phyloP scores from a whole-genome alignment of 1,140 invertebrate genomes.

The Mercenaria mercenaria region DNA sequence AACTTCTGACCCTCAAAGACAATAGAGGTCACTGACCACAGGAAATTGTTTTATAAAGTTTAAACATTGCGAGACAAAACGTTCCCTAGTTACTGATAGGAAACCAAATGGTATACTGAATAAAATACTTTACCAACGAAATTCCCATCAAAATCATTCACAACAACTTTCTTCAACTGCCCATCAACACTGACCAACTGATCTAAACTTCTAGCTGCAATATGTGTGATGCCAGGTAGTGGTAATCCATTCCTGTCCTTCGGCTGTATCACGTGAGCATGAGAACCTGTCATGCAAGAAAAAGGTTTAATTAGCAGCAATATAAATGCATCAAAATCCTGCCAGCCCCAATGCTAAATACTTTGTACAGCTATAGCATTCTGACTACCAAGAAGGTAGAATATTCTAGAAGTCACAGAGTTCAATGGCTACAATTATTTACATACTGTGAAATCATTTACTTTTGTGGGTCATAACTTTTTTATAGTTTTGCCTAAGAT shows the following conservation, averaged over 20 bases:
- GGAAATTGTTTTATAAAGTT: background rate
- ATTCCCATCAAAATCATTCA: slow-evolving; percentile 31
- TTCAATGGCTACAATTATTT: too few species aligned
- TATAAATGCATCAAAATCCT: too few species aligned
- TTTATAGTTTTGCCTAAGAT: too few species aligned
- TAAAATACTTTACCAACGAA: slow-evolving; percentile 20
- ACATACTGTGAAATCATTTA: too few species aligned
- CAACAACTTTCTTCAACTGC: background rate
- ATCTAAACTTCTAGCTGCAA: slow-evolving; percentile 8
- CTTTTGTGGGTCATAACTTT: too few species aligned
- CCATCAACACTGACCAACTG: slow-evolving; percentile 21
- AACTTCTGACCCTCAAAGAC: too few species aligned
- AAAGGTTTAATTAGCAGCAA: too few species aligned
- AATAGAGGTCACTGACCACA: too few species aligned
- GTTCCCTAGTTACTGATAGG: background rate
- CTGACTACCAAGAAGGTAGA: too few species aligned
- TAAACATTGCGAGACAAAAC: background rate
- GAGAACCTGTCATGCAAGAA: background rate
- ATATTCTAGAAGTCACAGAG: too few species aligned
- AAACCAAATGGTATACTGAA: background rate
- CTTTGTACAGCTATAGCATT: too few species aligned
- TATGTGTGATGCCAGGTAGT: background rate
- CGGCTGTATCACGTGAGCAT: background rate
- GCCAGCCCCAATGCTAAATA: too few species aligned
- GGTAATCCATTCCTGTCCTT: background rate